phyloP scores from a whole-genome alignment of 2,113 vertebrate genomes.

The Aleadryas rufinucha region DNA sequence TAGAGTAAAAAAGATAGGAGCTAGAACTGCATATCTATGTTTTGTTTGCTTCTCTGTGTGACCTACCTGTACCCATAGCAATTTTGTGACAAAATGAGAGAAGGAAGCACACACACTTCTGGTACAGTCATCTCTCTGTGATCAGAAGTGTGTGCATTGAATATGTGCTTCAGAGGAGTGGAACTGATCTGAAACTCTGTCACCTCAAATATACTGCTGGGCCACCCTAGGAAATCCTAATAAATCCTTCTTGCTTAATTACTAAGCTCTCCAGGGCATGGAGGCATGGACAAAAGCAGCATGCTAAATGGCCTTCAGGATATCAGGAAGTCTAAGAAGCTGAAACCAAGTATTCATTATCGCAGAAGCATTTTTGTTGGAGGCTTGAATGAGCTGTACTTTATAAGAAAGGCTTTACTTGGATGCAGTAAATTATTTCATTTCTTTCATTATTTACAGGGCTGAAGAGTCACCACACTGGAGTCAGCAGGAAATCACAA shows the following conservation, averaged over 20 bases:
- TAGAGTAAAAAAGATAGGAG: not conserved
- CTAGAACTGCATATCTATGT: not conserved
- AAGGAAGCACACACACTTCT: not conserved
- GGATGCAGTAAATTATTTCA: not conserved
- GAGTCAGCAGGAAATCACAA: not conserved
- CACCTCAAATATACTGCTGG: not conserved
- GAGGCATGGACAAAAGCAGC: not conserved
- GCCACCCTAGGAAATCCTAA: conserved; percentile 1
- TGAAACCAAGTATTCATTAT: not conserved
- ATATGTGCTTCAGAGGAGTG: not conserved
- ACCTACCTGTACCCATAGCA: not conserved
- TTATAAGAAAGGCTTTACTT: not conserved
- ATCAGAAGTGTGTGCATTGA: not conserved
- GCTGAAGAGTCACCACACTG: not conserved
- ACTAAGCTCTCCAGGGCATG: not conserved
- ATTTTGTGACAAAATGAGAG: not conserved
- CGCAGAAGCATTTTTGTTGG: not conserved
- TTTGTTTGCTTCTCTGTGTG: not conserved
- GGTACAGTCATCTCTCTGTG: not conserved
- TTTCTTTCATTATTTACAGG: not conserved
- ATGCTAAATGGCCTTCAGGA: not conserved
- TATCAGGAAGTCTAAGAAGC: not conserved
- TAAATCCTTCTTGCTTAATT: conserved; percentile 34
- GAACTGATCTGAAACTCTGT: not conserved
- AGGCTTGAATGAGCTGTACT: not conserved